Base-by-base conservation (phyloP, 2,888 invertebrate species). In the Mylabris sibirica region DNA sequence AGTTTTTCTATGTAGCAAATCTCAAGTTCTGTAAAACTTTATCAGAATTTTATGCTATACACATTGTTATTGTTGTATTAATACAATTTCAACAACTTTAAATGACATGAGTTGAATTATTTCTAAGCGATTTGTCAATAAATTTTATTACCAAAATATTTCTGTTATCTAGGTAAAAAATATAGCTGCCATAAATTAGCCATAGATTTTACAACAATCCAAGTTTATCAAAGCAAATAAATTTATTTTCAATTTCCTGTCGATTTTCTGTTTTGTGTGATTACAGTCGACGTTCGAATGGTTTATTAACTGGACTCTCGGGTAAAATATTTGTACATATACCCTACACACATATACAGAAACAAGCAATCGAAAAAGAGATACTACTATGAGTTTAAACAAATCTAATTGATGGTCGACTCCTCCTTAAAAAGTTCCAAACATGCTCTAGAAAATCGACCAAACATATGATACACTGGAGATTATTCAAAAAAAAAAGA, bases 211-310 rank as follows among this genome's bases (percentile, higher is more conserved):
- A 14, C 57, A 57, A 57, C 57, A 57, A 24, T 66, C n/a, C 60
- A 35, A 34, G 60, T 34, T 60, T 60, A 60, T 60, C 61, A 61
- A 38, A 61, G 26, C 61, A 61, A 38, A 61, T 35, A 61, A 61
- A 61, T 61, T 61, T 38, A 62, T 62, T 62, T 62, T 41, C 62
- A 62, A 62, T 62, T 62, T 62, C 62, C 62, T 22, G 24, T 44
- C 62, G 20, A 57, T 57, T 57, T 44, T 62, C 38, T 44, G 38
- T 61, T 8, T 38, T 35, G 61, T 35, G 61, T 44, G 35, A 41
- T 44, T 44, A 20, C 38, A 38, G 20, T 20, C 61, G 38, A 24
- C 38, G 38, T 35, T 24, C 26, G 14, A 61, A 41, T 61, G n/a
- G 24, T 35, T 30, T 44, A 61, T 41, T 62, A 44, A 62, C 26